These are phyloP conservation scores for Carduelis carduelis DNA, from an alignment of 2,797 vertebrate genomes.

Conservation along the genomic window DNA sequence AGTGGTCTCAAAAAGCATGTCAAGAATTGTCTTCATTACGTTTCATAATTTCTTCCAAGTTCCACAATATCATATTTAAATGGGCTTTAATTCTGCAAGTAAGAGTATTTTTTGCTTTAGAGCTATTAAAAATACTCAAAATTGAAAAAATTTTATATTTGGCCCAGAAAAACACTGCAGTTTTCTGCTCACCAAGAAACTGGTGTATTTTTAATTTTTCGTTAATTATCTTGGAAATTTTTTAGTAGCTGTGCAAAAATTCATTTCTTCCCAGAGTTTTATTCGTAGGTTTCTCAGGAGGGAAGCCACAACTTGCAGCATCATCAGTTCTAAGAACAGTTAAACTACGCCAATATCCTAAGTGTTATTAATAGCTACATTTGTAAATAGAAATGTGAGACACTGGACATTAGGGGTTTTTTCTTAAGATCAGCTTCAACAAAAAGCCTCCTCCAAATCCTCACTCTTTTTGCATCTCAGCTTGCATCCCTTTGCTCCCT, in stretches of 20 bases:
- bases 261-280: neutral
- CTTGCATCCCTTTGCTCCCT: neutral
- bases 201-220: neutral
- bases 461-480: neutral
- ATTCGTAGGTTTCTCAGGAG: neutral
- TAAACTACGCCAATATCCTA: neutral
- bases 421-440: neutral
- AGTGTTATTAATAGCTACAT: constrained; percentile 9
- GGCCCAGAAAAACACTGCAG: neutral
- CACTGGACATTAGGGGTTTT: neutral
- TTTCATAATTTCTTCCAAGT: neutral
- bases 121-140: neutral
- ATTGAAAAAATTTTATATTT: neutral
- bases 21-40: neutral
- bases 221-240: neutral
- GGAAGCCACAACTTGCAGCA: constrained; percentile 28
- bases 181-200: neutral
- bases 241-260: neutral
- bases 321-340: neutral
- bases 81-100: neutral
- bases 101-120: neutral
- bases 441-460: neutral
- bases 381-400: neutral
- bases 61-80: neutral
- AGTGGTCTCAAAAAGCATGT: neutral